Evolutionary conservation across 2,888 invertebrate genomes (phyloP), one percentile per base, ranked within the genome.

Genomic region (Tanytarsus gracilentus): DNA sequence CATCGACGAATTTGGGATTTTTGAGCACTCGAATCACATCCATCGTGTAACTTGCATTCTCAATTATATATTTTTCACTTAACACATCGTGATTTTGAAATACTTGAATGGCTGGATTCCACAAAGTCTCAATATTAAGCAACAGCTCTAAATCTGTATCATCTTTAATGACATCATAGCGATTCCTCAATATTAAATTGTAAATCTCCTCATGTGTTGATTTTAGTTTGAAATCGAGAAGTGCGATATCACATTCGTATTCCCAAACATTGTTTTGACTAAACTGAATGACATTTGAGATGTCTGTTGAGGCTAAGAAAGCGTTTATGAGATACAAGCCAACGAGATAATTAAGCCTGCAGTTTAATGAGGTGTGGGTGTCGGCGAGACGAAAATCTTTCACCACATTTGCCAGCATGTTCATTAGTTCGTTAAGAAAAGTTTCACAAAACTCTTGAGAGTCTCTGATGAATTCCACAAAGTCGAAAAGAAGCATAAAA

Each of bases 21-120:
- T n/a, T 67, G 48, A 71, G 64, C 36, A 68, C 66, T 14, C 66
- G 64, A 26, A 73, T 61, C 1, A 69, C 67, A 1, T 67, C 48
- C 6, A 66, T 64, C 23, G 63, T 63, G 23, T 62, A 29, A 3
- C 21, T 4, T 1, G 66, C 65, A 8, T 63, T 40, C 7, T 62
- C 61, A 7, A 70, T 63, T 3, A 67, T 63, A 1, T 64, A 50
- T 48, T 51, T 61, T 25, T 62, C 65, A 1, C 23, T 63, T n/a
- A 21, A 59, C 7, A 18, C 63, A 2, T 63, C 58, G 29, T 61
- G 64, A 18, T 52, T 52, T 16, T 36, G 65, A 4, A 69, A 49
- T 5, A 68, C 36, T 11, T 65, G 49, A 23, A 68, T 61, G 4
- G 66, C 63, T 8, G 53, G 49, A 1, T 48, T 62, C 26, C 69